Base-by-base conservation (phyloP, 2,113 vertebrate genomes). In the Peromyscus polionotus region DNA sequence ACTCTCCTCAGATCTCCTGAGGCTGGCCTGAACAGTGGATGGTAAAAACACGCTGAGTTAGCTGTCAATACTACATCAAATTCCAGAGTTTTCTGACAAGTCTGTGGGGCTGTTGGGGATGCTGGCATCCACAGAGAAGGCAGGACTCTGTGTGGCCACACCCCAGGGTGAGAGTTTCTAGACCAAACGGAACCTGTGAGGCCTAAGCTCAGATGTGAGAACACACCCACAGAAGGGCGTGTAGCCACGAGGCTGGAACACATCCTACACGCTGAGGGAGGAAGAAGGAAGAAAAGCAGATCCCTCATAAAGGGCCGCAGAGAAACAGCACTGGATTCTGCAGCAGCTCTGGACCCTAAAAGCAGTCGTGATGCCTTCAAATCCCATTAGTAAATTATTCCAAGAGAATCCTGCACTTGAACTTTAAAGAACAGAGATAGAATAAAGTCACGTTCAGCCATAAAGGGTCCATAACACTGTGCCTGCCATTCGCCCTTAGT, bases 231-330 rank as follows among this genome's bases (percentile, higher is more conserved):
- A 75, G 67, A 31, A 17, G 39, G 12, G 33, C 24, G 31, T 33
- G 0, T 8, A 20, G 16, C 19, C 7, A 10, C 5, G 73, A 68
- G 5, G 7, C 42, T 0, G 20, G 63, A 14, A 67, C 5, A 1
- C 36, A 20, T 9, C 72, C 75, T 57, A 63, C 1, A 8, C 73
- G 45, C 2, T 6, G 7, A 26, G 1, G 31, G 36, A 42, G 20
- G 42, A 7, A 39, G 3, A 70, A n/a, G 39, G 13, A 10, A 39
- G 14, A 13, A 7, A 31, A 36, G 36, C 45, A 63, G 72, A 42
- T 13, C 63, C 51, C 54, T 51, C 0, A 0, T 0, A 14, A 54
- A n/a, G 57, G 36, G 22, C 5, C 0, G 0, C 5, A 11, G 57
- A 8, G n/a, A 61, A 79, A 81, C 1, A 2, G 75, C 28, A 26